Evolutionary conservation across 2,113 vertebrate species (phyloP).

Genomic region (Aleadryas rufinucha): DNA sequence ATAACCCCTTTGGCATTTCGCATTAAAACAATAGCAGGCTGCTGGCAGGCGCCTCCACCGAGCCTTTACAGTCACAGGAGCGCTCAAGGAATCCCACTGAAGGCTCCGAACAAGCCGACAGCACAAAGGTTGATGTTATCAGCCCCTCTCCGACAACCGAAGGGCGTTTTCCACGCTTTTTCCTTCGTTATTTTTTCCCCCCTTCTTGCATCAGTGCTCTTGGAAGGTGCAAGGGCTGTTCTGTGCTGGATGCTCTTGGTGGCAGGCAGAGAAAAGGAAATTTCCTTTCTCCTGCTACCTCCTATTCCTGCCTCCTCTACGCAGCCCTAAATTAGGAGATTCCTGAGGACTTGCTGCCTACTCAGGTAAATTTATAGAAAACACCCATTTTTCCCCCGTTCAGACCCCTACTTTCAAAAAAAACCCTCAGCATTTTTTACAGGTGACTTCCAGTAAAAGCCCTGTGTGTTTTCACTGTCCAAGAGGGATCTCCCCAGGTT

Average conservation of each 20-base stretch:
- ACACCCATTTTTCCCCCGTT: neutral
- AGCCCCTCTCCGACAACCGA: neutral
- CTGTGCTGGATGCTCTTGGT: neutral
- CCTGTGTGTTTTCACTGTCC: neutral
- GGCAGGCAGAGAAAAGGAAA: neutral
- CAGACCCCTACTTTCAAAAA: neutral
- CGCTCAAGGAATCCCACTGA: neutral
- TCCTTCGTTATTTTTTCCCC: neutral
- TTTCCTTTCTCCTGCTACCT: neutral
- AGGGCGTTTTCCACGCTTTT: neutral
- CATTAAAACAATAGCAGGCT: conserved; percentile 12
- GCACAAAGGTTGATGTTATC: conserved; percentile 17
- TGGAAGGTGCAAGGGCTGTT: neutral
- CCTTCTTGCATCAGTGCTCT: neutral
- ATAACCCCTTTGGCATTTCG: conserved; percentile 56
- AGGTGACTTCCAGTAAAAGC: neutral
- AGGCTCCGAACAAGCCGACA: neutral
- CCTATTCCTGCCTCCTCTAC: neutral
- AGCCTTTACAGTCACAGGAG: neutral
- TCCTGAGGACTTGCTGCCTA: neutral
- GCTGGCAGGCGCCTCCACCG: neutral
- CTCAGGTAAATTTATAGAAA: neutral
- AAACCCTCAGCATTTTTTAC: neutral
- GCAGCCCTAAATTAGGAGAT: neutral
- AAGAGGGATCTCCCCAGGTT: neutral